These are phyloP conservation scores for Eutrigla gurnardus DNA, from an alignment of 2,797 vertebrate species.

Conservation along the genomic window DNA sequence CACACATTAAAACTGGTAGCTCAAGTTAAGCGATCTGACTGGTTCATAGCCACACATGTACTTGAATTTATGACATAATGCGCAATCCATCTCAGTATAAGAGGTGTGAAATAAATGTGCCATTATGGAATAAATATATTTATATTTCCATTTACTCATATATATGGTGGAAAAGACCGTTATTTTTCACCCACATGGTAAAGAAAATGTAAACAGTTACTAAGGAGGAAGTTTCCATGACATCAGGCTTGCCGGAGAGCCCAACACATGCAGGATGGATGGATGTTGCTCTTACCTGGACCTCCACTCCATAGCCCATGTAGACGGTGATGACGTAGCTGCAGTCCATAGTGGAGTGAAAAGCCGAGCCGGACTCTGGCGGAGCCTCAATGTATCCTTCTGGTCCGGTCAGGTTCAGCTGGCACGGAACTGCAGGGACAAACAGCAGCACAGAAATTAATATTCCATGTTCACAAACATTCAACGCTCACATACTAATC, in stretches of 20 bases:
- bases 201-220: not conserved
- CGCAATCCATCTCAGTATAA: too few species aligned
- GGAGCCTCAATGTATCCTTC: slow-evolving; percentile 91
- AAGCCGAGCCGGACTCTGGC: slow-evolving; percentile 65
- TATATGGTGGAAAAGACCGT: too few species aligned
- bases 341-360: slow-evolving; percentile 87
- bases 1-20: too few species aligned
- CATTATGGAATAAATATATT: too few species aligned
- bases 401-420: slow-evolving; percentile 89
- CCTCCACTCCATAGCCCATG: slow-evolving; percentile 93
- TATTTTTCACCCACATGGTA: not conserved
- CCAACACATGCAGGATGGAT: not conserved
- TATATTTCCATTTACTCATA: too few species aligned
- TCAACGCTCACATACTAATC: too few species aligned
- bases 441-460: slow-evolving; percentile 11
- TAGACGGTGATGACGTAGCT: slow-evolving; percentile 91
- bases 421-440: slow-evolving; percentile 86
- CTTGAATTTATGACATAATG: too few species aligned
- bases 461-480: too few species aligned
- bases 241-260: not conserved
- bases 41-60: too few species aligned
- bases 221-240: not conserved
- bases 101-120: too few species aligned
- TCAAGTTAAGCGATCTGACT: too few species aligned
- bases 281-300: slow-evolving; percentile 87